phyloP scores from a whole-genome alignment of 2,113 vertebrate genomes.

The Hypomesus transpacificus region DNA sequence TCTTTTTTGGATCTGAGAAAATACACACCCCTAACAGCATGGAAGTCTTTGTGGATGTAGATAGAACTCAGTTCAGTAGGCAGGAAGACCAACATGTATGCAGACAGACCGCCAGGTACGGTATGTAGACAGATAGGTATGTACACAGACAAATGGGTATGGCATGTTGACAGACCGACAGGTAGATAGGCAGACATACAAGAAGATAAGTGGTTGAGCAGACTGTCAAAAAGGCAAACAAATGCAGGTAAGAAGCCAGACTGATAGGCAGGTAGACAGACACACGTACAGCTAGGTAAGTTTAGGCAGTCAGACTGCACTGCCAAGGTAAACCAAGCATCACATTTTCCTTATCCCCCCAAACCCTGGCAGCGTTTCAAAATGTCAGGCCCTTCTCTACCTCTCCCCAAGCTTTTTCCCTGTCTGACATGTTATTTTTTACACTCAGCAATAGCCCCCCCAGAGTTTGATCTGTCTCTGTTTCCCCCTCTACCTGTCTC shows the following conservation, averaged over 20 bases:
- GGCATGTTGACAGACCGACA: background rate
- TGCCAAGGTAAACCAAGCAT: constrained; percentile 4
- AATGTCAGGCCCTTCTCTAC: too few species aligned
- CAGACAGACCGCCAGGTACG: background rate
- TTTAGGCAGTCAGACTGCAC: background rate
- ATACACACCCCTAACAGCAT: background rate
- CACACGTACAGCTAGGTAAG: too few species aligned
- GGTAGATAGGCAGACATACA: constrained; percentile 1
- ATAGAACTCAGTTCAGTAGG: background rate
- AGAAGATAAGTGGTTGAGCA: too few species aligned
- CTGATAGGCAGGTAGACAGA: too few species aligned
- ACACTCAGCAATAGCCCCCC: too few species aligned
- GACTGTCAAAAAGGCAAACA: background rate
- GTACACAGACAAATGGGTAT: background rate
- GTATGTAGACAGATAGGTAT: background rate
- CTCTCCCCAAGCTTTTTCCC: too few species aligned
- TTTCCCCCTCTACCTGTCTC: background rate
- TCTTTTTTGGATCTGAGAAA: background rate
- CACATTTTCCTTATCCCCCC: constrained; percentile 7
- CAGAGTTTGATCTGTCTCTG: background rate
- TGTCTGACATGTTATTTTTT: too few species aligned
- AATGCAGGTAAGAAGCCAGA: background rate
- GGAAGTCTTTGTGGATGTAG: background rate
- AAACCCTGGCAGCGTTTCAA: background rate
- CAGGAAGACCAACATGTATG: background rate